Conservation (phyloP, 1,140 invertebrate species). For the Holotrichia oblita region DNA sequence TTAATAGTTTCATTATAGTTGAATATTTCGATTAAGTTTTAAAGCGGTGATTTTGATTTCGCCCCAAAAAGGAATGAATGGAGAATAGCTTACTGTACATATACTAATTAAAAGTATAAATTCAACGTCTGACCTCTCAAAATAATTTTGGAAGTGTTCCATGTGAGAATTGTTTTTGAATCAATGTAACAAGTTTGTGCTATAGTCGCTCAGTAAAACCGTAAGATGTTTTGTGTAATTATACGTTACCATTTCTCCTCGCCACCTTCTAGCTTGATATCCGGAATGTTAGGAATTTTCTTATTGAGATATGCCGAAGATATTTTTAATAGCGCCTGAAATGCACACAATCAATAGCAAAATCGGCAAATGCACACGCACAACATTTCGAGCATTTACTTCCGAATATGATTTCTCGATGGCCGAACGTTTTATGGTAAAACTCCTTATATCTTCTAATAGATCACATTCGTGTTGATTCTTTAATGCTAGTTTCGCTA, state of each 20-base stretch:
- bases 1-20: too few species aligned
- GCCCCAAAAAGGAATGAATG: too few species aligned
- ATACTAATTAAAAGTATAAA: neutral
- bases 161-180: neutral
- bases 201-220: neutral
- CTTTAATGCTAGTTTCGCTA: conserved; percentile 90
- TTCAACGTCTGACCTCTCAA: neutral
- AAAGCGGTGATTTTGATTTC: too few species aligned
- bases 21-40: neutral
- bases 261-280: conserved; percentile 86
- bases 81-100: too few species aligned
- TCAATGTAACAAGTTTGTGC: conserved; percentile 9
- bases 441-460: conserved; percentile 92
- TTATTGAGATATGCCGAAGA: conserved; percentile 90
- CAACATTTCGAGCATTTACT: conserved; percentile 65
- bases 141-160: conserved; percentile 7
- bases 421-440: conserved; percentile 88
- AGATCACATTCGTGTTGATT: conserved; percentile 97
- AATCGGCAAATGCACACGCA: conserved; percentile 25
- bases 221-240: neutral
- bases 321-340: conserved; percentile 86
- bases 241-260: conserved; percentile 83
- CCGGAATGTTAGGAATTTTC: conserved; percentile 90
- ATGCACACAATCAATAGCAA: conserved; percentile 51
- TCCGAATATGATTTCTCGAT: conserved; percentile 96